These are phyloP conservation scores for Corythaixoides concolor DNA, from an alignment of 2,113 vertebrate genomes.

Conservation along the genomic window DNA sequence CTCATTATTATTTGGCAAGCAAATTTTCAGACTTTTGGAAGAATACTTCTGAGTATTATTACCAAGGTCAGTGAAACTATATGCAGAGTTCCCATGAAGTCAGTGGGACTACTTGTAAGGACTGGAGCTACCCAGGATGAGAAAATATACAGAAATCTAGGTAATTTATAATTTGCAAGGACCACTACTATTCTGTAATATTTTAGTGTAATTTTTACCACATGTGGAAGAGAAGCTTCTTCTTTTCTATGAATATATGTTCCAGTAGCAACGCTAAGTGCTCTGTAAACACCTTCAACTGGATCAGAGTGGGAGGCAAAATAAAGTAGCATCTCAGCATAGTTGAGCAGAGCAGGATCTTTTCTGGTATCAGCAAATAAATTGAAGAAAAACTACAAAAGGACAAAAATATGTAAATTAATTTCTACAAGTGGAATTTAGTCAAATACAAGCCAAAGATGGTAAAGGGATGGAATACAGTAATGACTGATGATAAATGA, in stretches of 20 bases:
- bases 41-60: not conserved
- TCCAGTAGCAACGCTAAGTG: constrained; percentile 80
- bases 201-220: constrained; percentile 25
- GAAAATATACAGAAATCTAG: not conserved
- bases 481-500: not conserved
- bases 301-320: constrained; percentile 83
- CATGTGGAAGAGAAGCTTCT: not conserved
- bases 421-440: not conserved
- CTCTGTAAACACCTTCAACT: constrained; percentile 83
- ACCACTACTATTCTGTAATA: not conserved
- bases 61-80: not conserved
- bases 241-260: constrained; percentile 58
- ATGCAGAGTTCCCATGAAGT: not conserved
- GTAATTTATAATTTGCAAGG: not conserved
- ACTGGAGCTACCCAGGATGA: not conserved
- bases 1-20: not conserved
- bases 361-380: constrained; percentile 80
- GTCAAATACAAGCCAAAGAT: not conserved
- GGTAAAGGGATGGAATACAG: not conserved
- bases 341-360: constrained; percentile 76
- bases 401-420: not conserved
- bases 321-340: constrained; percentile 85
- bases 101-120: not conserved
- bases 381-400: constrained; percentile 86
- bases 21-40: not conserved